Conservation (phyloP, 1,140 invertebrate species). For the Brachionus asplanchnoidis region DNA sequence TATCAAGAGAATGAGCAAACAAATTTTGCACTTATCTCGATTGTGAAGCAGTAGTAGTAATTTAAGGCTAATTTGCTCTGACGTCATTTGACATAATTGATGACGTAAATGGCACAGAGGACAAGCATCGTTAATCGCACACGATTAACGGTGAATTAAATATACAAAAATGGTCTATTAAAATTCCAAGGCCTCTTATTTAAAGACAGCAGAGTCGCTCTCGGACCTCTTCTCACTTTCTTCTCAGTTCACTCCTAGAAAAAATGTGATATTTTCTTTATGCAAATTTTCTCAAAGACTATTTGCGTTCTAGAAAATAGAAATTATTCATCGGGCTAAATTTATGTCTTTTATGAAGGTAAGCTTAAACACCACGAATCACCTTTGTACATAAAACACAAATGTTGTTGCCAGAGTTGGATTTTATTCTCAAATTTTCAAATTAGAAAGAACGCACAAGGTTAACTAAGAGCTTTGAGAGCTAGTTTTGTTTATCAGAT, state of each 20-base stretch:
- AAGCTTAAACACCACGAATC: neutral
- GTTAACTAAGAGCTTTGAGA: neutral
- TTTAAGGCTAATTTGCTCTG: neutral
- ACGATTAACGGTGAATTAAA: neutral
- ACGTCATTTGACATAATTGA: neutral
- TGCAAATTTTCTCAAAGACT: conserved; percentile 1
- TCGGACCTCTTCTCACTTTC: neutral
- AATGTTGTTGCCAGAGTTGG: neutral
- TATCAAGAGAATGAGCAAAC: no score
- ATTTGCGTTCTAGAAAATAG: neutral
- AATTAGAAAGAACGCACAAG: neutral
- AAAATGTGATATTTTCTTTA: neutral
- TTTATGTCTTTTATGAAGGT: neutral
- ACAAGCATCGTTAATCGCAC: neutral
- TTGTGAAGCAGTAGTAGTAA: no score
- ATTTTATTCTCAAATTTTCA: neutral
- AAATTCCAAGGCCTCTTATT: neutral
- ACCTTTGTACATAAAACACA: neutral
- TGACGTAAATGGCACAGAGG: neutral
- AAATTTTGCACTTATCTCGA: no score
- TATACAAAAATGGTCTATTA: neutral
- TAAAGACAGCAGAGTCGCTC: neutral
- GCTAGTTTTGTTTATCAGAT: neutral
- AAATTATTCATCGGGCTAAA: neutral
- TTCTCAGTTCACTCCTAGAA: neutral